Evolutionary conservation across 2,888 invertebrate species (phyloP), one percentile per base, ranked within the genome.

Genomic region (Trachelus stipa): DNA sequence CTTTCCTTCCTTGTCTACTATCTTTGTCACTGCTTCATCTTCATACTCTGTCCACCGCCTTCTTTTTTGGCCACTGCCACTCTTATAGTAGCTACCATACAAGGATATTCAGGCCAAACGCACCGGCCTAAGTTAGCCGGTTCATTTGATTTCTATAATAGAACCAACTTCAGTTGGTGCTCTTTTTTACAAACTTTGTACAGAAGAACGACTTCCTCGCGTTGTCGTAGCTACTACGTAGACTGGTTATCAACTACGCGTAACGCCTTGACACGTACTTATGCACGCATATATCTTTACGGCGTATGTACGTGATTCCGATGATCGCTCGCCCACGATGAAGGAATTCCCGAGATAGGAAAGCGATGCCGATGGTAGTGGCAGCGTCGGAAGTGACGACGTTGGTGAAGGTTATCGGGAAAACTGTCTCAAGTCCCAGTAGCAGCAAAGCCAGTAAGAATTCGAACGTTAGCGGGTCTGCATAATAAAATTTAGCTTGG

Each of bases 261-360:
- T 71, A 31, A 33, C 31, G 33, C 12, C 71, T 71, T 33, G 33
- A 23, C 71, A 15, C 71, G 31, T 34, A 71, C 71, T 33, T 71
- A 34, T 71, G 71, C 34, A 34, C 71, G 71, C 34, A 34, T 15
- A 71, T 71, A 31, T 34, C 34, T 31, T 33, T 71, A 23, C 71
- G 33, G 31, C 71, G 71, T 31, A 23, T 9, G 71, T 34, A 34
- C 71, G 71, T 34, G 71, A 31, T 31, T 34, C 34, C 3, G 71
- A 71, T 31, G 31, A 33, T 78, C 73, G 78, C 31, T 68, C 68
- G 71, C 33, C 12, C 31, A 37, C 68, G 74, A 81, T 73, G 75
- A 74, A 79, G 77, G 77, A 81, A 81, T 80, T 81, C 68, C 71
- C 31, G 75, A 73, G 80, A 81, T 81, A 79, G 80, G 76, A 76